A percentile compares a stretch with the other conserved stretches of the same genome.
phyloP scores from a whole-genome alignment of 2,888 invertebrate species.

The Himalopsyche japonica region DNA sequence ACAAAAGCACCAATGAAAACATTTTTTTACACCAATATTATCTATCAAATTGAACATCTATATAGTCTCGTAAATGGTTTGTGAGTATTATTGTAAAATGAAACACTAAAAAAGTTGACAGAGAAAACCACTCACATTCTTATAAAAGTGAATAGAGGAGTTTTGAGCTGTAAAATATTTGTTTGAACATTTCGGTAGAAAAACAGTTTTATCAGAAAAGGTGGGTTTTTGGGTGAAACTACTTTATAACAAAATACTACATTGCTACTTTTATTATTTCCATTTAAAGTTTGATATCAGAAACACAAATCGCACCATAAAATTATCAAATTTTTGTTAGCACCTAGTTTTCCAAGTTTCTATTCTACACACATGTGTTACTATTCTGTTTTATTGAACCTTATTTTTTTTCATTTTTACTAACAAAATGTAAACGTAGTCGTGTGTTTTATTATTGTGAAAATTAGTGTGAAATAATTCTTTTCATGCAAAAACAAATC shows the following conservation, averaged over 20 bases:
- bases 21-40: background rate
- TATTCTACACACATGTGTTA: conserved; percentile 15
- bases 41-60: too few relatives aligned
- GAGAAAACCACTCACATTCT: too few relatives aligned
- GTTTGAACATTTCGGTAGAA: too few relatives aligned
- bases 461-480: background rate
- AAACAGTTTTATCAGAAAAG: too few relatives aligned
- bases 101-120: too few relatives aligned
- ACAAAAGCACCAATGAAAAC: background rate
- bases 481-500: background rate
- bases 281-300: conserved; percentile 28
- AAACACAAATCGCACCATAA: conserved; percentile 47
- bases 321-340: conserved; percentile 50
- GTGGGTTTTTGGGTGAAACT: too few relatives aligned
- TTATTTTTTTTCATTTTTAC: background rate
- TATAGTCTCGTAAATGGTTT: too few relatives aligned
- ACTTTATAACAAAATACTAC: too few relatives aligned
- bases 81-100: too few relatives aligned
- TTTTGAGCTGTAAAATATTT: too few relatives aligned
- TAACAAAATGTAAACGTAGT: background rate
- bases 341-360: conserved; percentile 48
- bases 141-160: too few relatives aligned
- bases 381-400: conserved; percentile 16
- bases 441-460: background rate
- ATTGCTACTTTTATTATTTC: too few relatives aligned